These are phyloP conservation scores for Stenichneumon culpator DNA, from an alignment of 2,888 invertebrate genomes.

Conservation along the genomic window DNA sequence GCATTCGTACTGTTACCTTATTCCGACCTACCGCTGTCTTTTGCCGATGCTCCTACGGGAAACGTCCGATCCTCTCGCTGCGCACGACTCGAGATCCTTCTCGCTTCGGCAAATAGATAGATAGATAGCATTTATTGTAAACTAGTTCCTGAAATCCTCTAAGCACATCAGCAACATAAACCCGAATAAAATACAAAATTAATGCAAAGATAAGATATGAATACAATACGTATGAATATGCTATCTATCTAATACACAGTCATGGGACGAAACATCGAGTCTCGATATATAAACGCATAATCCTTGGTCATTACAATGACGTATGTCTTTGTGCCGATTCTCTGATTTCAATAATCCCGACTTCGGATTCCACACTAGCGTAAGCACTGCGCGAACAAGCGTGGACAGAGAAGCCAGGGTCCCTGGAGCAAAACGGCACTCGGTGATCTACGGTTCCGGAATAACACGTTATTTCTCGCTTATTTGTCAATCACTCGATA, in stretches of 20 bases:
- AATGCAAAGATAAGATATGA: too few relatives aligned
- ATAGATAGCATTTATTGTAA: too few relatives aligned
- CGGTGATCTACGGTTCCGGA: background rate
- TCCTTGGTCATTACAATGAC: background rate
- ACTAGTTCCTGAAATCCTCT: too few relatives aligned
- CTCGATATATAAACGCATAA: conserved; percentile 20
- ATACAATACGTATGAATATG: too few relatives aligned
- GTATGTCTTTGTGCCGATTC: background rate
- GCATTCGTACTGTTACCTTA: too few relatives aligned
- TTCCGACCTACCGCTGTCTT: conserved; percentile 19
- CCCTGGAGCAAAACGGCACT: background rate
- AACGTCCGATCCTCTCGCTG: background rate
- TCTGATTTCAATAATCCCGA: conserved; percentile 11
- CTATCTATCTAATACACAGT: background rate
- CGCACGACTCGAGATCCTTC: background rate
- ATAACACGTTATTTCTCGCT: background rate
- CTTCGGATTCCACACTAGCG: conserved; percentile 1
- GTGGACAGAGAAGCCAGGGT: background rate
- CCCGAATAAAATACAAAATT: too few relatives aligned
- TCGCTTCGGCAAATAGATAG: background rate
- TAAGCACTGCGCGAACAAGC: background rate
- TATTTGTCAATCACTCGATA: background rate
- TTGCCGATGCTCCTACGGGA: background rate
- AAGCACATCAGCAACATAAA: too few relatives aligned
- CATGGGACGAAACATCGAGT: conserved; percentile 1